Evolutionary conservation across 2,797 vertebrate species (phyloP).

Genomic region (Melanotaenia maccullochi): DNA sequence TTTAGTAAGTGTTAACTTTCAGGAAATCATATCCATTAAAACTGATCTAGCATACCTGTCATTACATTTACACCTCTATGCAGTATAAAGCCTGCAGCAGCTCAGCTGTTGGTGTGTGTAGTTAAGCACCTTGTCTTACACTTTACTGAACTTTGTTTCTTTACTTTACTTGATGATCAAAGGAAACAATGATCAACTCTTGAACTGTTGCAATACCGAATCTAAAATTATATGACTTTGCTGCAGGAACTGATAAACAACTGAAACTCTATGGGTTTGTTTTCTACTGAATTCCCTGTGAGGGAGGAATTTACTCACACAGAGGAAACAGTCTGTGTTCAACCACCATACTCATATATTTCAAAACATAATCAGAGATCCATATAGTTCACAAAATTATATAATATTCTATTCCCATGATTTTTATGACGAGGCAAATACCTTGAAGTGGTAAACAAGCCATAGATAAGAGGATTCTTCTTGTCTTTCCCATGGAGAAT

Average conservation of each 20-base stretch:
- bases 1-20: no score
- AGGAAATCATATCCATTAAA: no score
- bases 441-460: constrained; percentile 87
- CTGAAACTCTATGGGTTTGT: constrained; percentile 1
- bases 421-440: constrained; percentile 49
- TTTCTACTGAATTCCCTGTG: constrained; percentile 2
- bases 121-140: not conserved
- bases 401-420: constrained; percentile 4
- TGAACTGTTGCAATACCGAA: not conserved
- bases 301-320: constrained; percentile 12
- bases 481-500: constrained; percentile 85
- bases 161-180: constrained; percentile 5
- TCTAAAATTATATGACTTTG: constrained; percentile 6
- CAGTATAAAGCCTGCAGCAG: not conserved
- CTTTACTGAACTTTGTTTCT: not conserved
- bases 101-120: not conserved
- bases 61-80: not conserved
- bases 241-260: constrained; percentile 15
- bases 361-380: not conserved
- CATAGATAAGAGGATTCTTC: constrained; percentile 87
- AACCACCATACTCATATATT: constrained; percentile 11
- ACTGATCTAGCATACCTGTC: not conserved
- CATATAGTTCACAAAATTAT: constrained; percentile 13
- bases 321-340: constrained; percentile 19
- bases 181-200: not conserved